These are phyloP conservation scores for Aphaenogaster floridana DNA, from an alignment of 1,140 invertebrate genomes.

Conservation along the genomic window DNA sequence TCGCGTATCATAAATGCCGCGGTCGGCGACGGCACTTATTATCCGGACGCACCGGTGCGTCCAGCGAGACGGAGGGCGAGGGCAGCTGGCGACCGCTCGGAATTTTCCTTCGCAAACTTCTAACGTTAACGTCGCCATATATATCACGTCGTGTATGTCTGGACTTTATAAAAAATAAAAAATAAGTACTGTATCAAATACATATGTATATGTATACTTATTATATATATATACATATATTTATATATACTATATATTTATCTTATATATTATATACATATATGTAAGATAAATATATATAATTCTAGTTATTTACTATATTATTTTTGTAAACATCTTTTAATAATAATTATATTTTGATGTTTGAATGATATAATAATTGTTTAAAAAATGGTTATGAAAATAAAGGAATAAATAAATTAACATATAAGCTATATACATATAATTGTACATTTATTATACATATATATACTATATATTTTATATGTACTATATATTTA, in stretches of 20 bases:
- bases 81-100: neutral
- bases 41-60: conserved; percentile 43
- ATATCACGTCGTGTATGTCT: too few relatives aligned
- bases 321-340: neutral
- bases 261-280: neutral
- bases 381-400: neutral
- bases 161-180: too few relatives aligned
- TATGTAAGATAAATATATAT: neutral
- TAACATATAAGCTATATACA: too few relatives aligned
- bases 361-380: neutral
- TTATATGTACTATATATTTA: too few relatives aligned
- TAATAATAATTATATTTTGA: neutral
- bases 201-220: too few relatives aligned
- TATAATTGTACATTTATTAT: too few relatives aligned
- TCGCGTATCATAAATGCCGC: conserved; percentile 31
- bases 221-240: neutral
- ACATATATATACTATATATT: too few relatives aligned
- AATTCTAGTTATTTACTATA: neutral
- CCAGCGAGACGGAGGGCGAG: neutral
- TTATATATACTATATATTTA: neutral
- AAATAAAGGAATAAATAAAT: neutral
- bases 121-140: neutral
- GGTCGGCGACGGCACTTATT: conserved; percentile 52
- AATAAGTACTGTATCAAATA: too few relatives aligned
- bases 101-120: conserved; percentile 12